phyloP scores from a whole-genome alignment of 2,113 vertebrate genomes.

The Cichladusa arquata region DNA sequence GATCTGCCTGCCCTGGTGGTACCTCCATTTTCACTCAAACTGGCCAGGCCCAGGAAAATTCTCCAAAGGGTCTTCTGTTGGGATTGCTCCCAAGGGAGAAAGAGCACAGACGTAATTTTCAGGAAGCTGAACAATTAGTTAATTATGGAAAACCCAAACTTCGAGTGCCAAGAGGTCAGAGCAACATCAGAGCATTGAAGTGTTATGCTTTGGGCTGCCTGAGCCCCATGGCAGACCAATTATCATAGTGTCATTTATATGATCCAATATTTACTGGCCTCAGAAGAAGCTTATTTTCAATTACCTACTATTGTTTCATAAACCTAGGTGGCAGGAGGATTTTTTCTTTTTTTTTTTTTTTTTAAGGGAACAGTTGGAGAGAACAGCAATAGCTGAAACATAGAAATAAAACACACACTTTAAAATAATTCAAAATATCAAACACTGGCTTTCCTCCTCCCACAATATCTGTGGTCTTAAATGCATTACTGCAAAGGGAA shows the following conservation, averaged over 20 bases:
- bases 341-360: background rate
- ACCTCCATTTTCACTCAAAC: background rate
- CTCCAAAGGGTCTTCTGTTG: background rate
- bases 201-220: background rate
- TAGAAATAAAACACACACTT: background rate
- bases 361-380: background rate
- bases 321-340: background rate
- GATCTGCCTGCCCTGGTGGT: background rate
- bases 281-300: background rate
- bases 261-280: background rate
- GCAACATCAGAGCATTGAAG: background rate
- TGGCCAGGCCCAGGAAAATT: background rate
- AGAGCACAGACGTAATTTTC: background rate
- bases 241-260: background rate
- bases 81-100: background rate
- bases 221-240: background rate
- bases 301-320: background rate
- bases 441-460: background rate
- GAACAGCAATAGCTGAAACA: background rate
- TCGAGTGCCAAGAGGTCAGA: background rate
- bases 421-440: background rate
- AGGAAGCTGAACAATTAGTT: slow-evolving; percentile 44
- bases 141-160: background rate
- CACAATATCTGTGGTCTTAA: background rate
- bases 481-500: slow-evolving; percentile 9